Evolutionary conservation across 1,140 invertebrate species (phyloP), one percentile per base, ranked within the genome.

Genomic region (Halesus radiatus): DNA sequence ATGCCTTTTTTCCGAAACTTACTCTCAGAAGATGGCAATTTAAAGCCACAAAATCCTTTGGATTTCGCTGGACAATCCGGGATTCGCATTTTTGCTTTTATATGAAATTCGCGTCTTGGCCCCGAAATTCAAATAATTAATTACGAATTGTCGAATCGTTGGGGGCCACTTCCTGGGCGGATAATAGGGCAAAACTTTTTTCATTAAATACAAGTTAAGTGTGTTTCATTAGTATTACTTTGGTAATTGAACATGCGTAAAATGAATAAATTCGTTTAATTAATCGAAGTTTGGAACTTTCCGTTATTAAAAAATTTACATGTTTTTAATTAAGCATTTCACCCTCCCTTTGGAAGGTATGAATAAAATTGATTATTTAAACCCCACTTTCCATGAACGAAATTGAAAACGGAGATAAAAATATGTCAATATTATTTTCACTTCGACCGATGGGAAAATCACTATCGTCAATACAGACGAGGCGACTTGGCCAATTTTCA

Each of bases 191-290:
- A 50, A 70, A 70, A 70, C 37, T 70, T 70, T 50, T 70, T 70
- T 70, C 29, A 70, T 70, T 70, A 70, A 70, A 70, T 70, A n/a
- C 22, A n/a, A 70, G 32, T 23, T 70, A 70, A 70, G 32, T 70
- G 66, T 70, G 66, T 70, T 70, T 70, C 66, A 52, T 70, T 70
- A 70, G 22, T 70, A 70, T 70, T 45, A 50, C 66, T 70, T 70
- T 23, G 37, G 37, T 20, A 70, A 70, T 70, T 70, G 45, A 70
- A 37, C 32, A 70, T 70, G 66, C 66, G 66, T 50, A 52, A 70
- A 70, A 70, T 70, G 45, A 70, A 70, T 70, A 70, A 70, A 50
- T 70, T 70, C 16, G 23, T 66, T 60, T 13, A 18, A 60, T 18
- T 60, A 26, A 64, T 26, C 26, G 22, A 29, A 29, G 23, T 29